Percentiles rank a stretch among this genome's conserved stretches.
phyloP scores from a whole-genome alignment of 2,888 invertebrate species.

The Xylophagus ater region DNA sequence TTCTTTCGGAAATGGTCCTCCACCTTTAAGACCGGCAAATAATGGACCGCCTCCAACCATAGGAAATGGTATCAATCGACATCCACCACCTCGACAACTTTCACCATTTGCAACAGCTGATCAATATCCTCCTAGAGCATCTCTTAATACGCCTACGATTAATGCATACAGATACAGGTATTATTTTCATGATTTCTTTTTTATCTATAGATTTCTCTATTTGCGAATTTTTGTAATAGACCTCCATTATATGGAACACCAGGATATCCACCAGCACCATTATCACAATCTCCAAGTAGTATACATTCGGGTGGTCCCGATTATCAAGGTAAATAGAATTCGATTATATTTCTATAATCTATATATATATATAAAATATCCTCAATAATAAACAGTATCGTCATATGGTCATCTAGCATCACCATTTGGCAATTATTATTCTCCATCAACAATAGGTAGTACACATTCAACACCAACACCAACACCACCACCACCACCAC shows the following conservation, averaged over 20 bases:
- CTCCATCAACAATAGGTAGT: slow-evolving; percentile 19
- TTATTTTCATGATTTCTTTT: not conserved
- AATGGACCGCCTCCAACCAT: slow-evolving; percentile 3
- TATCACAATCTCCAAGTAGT: slow-evolving; percentile 14
- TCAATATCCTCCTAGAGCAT: slow-evolving; percentile 22
- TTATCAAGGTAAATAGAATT: too few species aligned
- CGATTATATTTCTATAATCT: too few species aligned
- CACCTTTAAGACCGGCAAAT: slow-evolving; percentile 23
- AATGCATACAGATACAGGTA: slow-evolving; percentile 23
- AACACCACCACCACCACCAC: slow-evolving; percentile 22
- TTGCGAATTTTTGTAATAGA: slow-evolving; percentile 17
- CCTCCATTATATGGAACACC: slow-evolving; percentile 35
- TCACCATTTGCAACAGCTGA: slow-evolving; percentile 7
- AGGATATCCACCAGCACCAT: slow-evolving; percentile 29
- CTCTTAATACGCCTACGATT: slow-evolving; percentile 26
- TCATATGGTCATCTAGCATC: slow-evolving; percentile 16
- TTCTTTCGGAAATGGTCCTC: slow-evolving; percentile 32
- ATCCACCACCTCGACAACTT: slow-evolving; percentile 9
- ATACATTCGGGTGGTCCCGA: slow-evolving; percentile 12
- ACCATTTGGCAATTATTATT: slow-evolving; percentile 12
- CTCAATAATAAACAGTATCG: slow-evolving; percentile 4
- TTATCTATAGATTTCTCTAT: not conserved
- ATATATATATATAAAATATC: too few species aligned
- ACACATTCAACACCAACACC: slow-evolving; percentile 20
- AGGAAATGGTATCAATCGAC: slow-evolving; percentile 4